Percentiles rank a stretch among this genome's conserved stretches.
phyloP scores from a whole-genome alignment of 2,797 vertebrate species.

The Sebastes steindachneri region DNA sequence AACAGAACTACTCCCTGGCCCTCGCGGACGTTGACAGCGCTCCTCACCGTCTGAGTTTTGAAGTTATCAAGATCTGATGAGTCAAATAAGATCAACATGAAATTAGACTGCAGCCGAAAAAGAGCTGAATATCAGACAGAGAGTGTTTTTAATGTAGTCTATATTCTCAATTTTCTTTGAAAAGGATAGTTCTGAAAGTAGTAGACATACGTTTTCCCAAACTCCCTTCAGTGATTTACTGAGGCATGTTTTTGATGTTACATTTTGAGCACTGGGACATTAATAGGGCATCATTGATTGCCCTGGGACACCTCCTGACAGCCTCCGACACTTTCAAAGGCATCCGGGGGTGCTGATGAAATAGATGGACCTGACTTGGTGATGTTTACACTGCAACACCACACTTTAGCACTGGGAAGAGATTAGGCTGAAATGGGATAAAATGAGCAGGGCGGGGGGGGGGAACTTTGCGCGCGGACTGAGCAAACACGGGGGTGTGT shows the following conservation, averaged over 20 bases:
- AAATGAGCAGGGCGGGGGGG: conserved; percentile 18
- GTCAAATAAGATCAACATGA: conserved; percentile 17
- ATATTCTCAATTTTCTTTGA: conserved; percentile 27
- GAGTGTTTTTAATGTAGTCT: conserved; percentile 4
- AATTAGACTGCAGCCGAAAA: conserved; percentile 8
- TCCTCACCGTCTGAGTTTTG: conserved; percentile 87
- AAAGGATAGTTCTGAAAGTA: conserved; percentile 28
- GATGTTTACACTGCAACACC: conserved; percentile 46
- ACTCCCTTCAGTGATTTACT: conserved; percentile 30
- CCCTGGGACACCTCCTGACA: conserved; percentile 51
- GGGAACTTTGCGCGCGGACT: conserved; percentile 7
- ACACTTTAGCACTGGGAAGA: conserved; percentile 39
- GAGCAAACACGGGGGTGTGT: conserved; percentile 59
- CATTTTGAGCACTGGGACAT: conserved; percentile 50
- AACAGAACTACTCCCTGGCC: conserved; percentile 95
- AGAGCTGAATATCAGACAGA: neutral
- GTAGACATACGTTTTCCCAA: conserved; percentile 11
- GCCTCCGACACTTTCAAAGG: conserved; percentile 56
- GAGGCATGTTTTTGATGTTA: conserved; percentile 48
- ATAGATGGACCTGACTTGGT: conserved; percentile 57
- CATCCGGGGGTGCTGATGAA: conserved; percentile 61
- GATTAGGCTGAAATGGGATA: conserved; percentile 59
- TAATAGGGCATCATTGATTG: conserved; percentile 61
- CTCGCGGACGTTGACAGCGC: conserved; percentile 91
- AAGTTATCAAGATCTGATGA: conserved; percentile 89